Evolutionary conservation across 2,797 vertebrate genomes (phyloP), one percentile per base, ranked within the genome.

Genomic region (Taeniopygia guttata): DNA sequence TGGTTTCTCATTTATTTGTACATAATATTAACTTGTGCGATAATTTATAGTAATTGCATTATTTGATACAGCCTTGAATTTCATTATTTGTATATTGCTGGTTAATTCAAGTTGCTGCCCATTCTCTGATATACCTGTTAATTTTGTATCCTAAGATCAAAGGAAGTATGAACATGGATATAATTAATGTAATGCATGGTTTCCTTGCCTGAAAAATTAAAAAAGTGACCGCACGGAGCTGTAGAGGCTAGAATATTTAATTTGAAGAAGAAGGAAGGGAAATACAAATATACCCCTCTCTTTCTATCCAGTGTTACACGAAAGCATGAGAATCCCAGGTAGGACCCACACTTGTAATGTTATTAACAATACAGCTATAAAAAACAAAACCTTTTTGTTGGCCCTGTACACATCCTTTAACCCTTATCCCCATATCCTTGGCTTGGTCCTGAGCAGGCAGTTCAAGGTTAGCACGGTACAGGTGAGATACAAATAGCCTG

Each of bases 21-120:
- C 2, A 9, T 69, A 16, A n/a, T 0, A 0, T 60, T 82, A 59
- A 55, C 26, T 59, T 34, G 9, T 26, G 11, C 42, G 38, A 54
- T 30, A 46, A 68, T 67, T 75, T 63, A 27, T 15, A 34, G 32
- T 12, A 55, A 32, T 64, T 5, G 5, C 25, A 26, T 81, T 84
- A 56, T 79, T 81, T 82, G 32, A 38, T 43, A 34, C 48, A 85
- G 23, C 32, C 52, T 45, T 64, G 51, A 75, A 66, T 82, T 89
- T 75, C 3, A 5, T 48, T 70, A 26, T 48, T 78, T 82, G 4
- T 63, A 18, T 51, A 48, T 23, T 75, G n/a, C 17, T 43, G 11
- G 26, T 89, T 58, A 67, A 45, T 82, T 70, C 7, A 40, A 70
- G 16, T 36, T 74, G 13, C 29, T 73, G n/a, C 10, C 46, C 55